phyloP scores from a whole-genome alignment of 2,113 vertebrate species.

The Oceanites oceanicus region DNA sequence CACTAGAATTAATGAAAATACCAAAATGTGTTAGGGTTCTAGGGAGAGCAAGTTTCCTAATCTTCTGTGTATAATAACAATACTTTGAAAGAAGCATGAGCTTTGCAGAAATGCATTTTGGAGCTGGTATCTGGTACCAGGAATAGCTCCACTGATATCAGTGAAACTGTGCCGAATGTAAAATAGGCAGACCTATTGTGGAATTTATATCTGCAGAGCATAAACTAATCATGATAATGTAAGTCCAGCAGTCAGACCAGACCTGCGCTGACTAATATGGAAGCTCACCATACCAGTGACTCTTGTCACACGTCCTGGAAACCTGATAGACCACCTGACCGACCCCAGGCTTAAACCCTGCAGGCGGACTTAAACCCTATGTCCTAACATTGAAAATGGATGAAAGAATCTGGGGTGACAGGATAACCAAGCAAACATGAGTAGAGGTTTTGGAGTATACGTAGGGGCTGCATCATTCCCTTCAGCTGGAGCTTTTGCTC shows the following conservation, averaged over 20 bases:
- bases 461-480: background rate
- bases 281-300: too few relatives aligned
- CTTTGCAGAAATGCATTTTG: background rate
- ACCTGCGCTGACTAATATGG: background rate
- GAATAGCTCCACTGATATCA: background rate
- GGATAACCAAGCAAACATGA: background rate
- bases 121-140: background rate
- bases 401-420: background rate
- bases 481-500: background rate
- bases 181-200: background rate
- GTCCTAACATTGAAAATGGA: background rate
- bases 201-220: background rate
- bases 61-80: background rate
- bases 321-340: background rate
- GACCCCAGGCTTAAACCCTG: too few relatives aligned
- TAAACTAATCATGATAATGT: rapidly evolving
- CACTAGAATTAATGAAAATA: background rate
- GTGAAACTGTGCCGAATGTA: background rate
- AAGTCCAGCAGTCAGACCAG: background rate
- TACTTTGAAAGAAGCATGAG: background rate
- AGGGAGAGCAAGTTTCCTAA: background rate
- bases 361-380: background rate
- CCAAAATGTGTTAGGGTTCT: background rate
- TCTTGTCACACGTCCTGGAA: rapidly evolving
- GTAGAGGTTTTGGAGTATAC: background rate